Conservation (phyloP, 2,888 invertebrate genomes). For the Troilus luridus region DNA sequence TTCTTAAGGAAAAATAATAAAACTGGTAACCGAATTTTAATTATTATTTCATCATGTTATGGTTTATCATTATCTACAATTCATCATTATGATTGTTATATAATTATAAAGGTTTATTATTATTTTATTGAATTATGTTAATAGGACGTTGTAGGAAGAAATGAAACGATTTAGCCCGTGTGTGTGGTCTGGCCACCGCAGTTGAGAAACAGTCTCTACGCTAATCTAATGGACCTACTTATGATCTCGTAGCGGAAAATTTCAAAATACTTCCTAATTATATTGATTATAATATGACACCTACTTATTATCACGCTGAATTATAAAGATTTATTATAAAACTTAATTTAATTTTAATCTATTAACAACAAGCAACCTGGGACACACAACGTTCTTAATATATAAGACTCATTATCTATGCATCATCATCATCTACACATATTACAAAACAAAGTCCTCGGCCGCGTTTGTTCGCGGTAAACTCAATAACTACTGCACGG, state of each 20-base stretch:
- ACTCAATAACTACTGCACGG: no score
- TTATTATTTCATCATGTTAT: no score
- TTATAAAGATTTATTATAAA: background rate
- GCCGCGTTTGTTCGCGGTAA: no score
- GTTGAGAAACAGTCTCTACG: background rate
- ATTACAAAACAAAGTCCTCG: no score
- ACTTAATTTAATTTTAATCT: background rate
- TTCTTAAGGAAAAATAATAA: no score
- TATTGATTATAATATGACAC: background rate
- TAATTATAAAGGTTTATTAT: background rate
- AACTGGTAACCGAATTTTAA: no score
- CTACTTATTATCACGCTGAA: background rate
- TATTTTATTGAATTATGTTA: background rate
- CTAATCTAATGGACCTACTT: background rate
- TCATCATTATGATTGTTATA: no score
- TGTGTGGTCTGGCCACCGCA: background rate
- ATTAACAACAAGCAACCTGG: background rate
- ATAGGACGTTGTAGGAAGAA: background rate
- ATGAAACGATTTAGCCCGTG: background rate
- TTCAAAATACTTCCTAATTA: background rate
- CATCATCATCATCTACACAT: background rate
- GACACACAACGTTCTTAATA: background rate
- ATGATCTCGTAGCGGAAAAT: background rate
- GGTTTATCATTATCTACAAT: no score
- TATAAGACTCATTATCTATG: background rate